Evolutionary conservation across 1,140 invertebrate species (phyloP), one percentile per base, ranked within the genome.

Genomic region (Wiebesia pumilae): DNA sequence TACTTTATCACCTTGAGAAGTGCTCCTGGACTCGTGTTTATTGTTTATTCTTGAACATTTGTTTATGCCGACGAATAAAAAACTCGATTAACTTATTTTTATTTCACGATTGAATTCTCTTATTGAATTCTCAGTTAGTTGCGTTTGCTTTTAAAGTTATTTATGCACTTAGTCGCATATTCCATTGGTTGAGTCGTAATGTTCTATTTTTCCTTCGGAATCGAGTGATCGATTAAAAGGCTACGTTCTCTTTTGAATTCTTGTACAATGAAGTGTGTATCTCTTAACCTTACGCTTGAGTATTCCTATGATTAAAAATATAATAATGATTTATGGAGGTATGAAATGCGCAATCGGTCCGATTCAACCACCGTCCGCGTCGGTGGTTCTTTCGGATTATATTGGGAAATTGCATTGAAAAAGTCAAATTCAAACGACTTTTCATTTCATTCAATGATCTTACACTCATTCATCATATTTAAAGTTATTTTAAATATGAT

Each of bases 1-100:
- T 27, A 16, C 30, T 51, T 78, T 85, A 78, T 84, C 73, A 78
- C 83, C 58, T 65, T 47, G n/a, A 77, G 38, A 78, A 27, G 78
- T 40, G 58, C 58, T 51, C 33, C 9, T 40, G 24, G 51, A 58
- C 77, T 38, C 21, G 35, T 24, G 33, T 33, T 67, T 75, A 58
- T 75, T 75, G 75, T 30, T 35, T 10, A n/a, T 58, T 40, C 62
- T 40, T 30, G 27, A 35, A 19, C 69, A 2, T 83, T 6, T 35
- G 0, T 79, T 58, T 54, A 58, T 35, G 14, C 16, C 47, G 27
- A 33, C 30, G 9, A 79, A 79, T 54, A 43, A 40, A 75, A 43
- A 75, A 16, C 1, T 75, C n/a, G 10, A 73, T 73, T 43, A 43
- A 43, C 9, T n/a, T 43, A 75, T 75, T 43, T 43, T 75, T 12